Evolutionary conservation across 1,140 invertebrate genomes (phyloP), one percentile per base, ranked within the genome.

Genomic region (Leptinotarsa undecemlineata): DNA sequence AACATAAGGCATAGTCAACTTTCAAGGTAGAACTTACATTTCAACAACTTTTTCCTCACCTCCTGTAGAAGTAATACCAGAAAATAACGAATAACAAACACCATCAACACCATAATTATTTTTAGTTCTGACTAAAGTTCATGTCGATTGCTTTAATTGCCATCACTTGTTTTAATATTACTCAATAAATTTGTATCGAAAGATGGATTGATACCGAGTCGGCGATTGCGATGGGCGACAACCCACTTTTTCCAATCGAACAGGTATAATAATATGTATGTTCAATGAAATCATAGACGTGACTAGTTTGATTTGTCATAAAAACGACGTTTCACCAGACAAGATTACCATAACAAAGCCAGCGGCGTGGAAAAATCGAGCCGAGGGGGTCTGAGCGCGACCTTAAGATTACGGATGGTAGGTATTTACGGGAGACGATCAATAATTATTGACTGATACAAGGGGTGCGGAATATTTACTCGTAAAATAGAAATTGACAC

Each of bases 241-340:
- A 64, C 62, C 62, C 62, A 64, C 62, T 64, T 64, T 42, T 64
- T 21, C 62, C 62, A 64, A 64, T 20, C 17, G 20, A 64, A 64
- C 62, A 21, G 62, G 19, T 64, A 33, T 33, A 33, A 33, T 42
- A 64, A 64, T 64, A 64, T 64, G 62, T 64, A 64, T 64, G 62
- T 64, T 26, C 23, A 20, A 64, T 64, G 62, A 64, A 64, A 64
- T 64, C 62, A 64, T 64, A 64, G 20, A 64, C 62, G 23, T 64
- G 62, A 64, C 62, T 64, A 64, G 62, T 64, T 64, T 20, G 62
- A 64, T 64, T 64, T 64, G 62, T 64, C 62, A 64, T 26, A 64
- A 64, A 64, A 64, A 64, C 62, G 62, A 64, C 62, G 62, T 64
- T 64, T 64, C 23, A 26, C 23, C 4, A 64, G 23, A 64, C 62